Evolutionary conservation across 2,888 invertebrate species (phyloP).

Genomic region (Pediacus dermestoides): DNA sequence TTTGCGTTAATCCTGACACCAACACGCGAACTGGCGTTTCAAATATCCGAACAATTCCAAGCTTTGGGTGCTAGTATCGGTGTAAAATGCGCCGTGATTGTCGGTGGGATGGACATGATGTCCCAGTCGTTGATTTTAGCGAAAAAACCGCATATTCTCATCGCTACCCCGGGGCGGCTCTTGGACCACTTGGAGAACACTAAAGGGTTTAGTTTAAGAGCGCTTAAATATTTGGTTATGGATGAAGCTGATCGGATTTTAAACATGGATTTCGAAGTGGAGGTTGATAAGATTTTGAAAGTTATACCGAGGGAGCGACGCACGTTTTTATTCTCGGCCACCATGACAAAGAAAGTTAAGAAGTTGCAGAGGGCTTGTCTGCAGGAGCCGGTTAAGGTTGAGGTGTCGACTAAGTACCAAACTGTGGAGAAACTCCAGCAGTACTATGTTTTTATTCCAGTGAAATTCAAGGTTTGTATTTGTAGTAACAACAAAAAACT

Average conservation of each 20-base stretch:
- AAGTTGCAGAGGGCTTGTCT: constrained; percentile 95
- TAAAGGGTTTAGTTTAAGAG: constrained; percentile 80
- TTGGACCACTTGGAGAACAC: constrained; percentile 97
- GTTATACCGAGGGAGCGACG: constrained; percentile 86
- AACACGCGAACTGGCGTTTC: constrained; percentile 95
- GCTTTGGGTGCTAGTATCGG: constrained; percentile 89
- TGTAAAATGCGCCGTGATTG: constrained; percentile 92
- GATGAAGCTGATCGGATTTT: constrained; percentile 98
- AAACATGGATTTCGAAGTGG: constrained; percentile 98
- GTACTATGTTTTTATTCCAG: constrained; percentile 91
- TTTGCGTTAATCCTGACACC: constrained; percentile 93
- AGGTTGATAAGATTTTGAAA: constrained; percentile 92
- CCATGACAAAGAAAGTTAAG: constrained; percentile 97
- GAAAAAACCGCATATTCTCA: constrained; percentile 95
- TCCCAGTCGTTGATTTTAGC: constrained; percentile 86
- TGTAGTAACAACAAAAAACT: constrained; percentile 1
- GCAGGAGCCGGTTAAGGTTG: constrained; percentile 91
- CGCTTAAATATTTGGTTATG: constrained; percentile 69
- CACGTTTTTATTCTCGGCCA: constrained; percentile 96
- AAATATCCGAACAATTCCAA: constrained; percentile 98
- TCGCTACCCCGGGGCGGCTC: constrained; percentile 93
- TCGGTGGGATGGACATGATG: constrained; percentile 99
- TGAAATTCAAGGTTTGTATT: constrained; percentile 79
- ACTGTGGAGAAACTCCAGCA: constrained; percentile 96
- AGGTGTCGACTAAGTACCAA: constrained; percentile 95